Conservation (phyloP, 2,113 vertebrate genomes). For the Hiodon alosoides region DNA sequence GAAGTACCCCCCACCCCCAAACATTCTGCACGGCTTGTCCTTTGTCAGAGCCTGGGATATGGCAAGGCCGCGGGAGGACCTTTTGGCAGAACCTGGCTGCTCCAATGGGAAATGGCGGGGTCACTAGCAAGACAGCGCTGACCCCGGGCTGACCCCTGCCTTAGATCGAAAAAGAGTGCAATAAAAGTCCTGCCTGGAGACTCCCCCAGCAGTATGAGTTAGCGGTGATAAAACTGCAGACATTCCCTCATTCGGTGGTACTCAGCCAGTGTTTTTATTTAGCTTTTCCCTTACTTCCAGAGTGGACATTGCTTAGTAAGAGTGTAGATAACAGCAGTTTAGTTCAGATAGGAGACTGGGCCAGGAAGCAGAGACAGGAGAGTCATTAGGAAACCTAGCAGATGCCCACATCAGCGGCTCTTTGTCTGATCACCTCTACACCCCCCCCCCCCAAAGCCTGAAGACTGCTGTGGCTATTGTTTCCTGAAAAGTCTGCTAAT, state of each 20-base stretch:
- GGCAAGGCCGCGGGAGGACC: not conserved
- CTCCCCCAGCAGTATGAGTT: constrained; percentile 75
- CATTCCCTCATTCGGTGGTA: constrained; percentile 89
- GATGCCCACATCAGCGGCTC: constrained; percentile 55
- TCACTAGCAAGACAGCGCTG: constrained; percentile 76
- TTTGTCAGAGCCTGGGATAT: constrained; percentile 6
- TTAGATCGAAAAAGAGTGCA: constrained; percentile 74
- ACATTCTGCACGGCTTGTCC: constrained; percentile 13
- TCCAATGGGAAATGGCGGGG: constrained; percentile 52
- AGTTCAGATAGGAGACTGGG: constrained; percentile 51
- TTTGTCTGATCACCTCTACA: constrained; percentile 25
- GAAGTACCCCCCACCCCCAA: not conserved
- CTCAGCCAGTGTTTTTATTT: constrained; percentile 75
- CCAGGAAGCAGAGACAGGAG: constrained; percentile 50
- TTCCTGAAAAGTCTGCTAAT: constrained; percentile 76
- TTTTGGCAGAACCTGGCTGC: not conserved
- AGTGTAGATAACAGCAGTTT: not conserved
- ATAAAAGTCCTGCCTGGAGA: constrained; percentile 77
- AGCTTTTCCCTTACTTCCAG: constrained; percentile 47
- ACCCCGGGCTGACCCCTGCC: constrained; percentile 78
- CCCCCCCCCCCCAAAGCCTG: constrained; percentile 24
- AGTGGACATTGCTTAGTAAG: constrained; percentile 62
- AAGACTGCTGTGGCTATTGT: constrained; percentile 71
- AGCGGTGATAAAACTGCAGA: constrained; percentile 93
- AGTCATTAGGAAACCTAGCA: constrained; percentile 61